These are phyloP conservation scores for Cryptocheilus praepositus DNA, from an alignment of 2,888 invertebrate species.

Conservation along the genomic window DNA sequence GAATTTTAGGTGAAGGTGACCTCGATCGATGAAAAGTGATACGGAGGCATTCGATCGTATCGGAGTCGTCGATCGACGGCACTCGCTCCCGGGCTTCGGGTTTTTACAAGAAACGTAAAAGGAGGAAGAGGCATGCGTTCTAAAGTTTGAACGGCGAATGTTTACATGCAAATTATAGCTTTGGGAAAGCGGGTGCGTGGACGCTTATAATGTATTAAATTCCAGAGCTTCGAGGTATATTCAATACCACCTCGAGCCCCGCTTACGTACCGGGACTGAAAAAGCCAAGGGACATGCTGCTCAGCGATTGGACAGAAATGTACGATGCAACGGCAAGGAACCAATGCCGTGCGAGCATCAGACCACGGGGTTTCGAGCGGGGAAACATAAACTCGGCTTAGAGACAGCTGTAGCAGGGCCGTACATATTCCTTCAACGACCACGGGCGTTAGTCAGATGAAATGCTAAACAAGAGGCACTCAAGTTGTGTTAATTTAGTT, in stretches of 20 bases:
- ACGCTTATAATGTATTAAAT: not conserved
- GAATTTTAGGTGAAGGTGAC: not conserved
- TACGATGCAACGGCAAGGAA: conserved; percentile 38
- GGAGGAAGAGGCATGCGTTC: not conserved
- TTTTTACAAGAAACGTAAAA: no score
- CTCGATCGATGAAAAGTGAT: conserved; percentile 1
- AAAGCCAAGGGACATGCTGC: conserved; percentile 29
- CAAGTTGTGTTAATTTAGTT: not conserved
- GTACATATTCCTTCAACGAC: conserved; percentile 41
- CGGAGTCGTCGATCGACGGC: no score
- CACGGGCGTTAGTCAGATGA: not conserved
- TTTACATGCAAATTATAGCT: not conserved
- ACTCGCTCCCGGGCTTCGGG: no score
- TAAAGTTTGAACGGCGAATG: not conserved
- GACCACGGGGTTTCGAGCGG: conserved; percentile 48
- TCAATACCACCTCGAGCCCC: not conserved
- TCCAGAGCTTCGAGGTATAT: not conserved
- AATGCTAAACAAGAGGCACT: not conserved
- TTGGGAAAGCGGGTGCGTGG: no score
- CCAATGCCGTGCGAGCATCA: conserved; percentile 48
- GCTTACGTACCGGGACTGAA: conserved; percentile 9
- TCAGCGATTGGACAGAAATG: conserved; percentile 65
- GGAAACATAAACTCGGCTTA: conserved; percentile 70
- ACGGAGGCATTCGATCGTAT: no score
- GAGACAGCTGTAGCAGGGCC: conserved; percentile 73